Evolutionary conservation across 2,888 invertebrate species (phyloP).

Genomic region (Macaria notata): DNA sequence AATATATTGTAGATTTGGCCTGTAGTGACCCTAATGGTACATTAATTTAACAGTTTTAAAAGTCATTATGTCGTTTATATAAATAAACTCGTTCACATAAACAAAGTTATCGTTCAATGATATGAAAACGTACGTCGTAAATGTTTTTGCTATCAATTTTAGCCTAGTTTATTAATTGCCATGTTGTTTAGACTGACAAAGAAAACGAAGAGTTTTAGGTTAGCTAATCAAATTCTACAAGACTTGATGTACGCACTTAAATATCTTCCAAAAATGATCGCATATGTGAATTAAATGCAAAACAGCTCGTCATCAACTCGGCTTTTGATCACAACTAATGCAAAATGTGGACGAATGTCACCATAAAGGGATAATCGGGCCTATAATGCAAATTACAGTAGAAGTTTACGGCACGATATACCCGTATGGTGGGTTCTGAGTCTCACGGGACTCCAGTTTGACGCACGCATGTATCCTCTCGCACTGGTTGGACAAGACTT

Average conservation of each 20-base stretch:
- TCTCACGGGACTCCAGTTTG: conserved; percentile 58
- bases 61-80: conserved; percentile 3
- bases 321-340: too few species aligned
- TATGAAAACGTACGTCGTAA: conserved; percentile 19
- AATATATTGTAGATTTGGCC: conserved; percentile 5
- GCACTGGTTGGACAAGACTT: conserved; percentile 55
- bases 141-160: conserved; percentile 17
- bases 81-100: conserved; percentile 7
- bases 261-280: too few species aligned
- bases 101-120: conserved; percentile 23
- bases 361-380: conserved; percentile 11
- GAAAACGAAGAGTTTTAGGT: too few species aligned
- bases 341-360: neutral
- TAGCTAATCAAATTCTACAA: too few species aligned
- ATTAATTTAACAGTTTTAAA: conserved; percentile 8
- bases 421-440: conserved; percentile 50
- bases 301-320: too few species aligned
- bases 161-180: conserved; percentile 2
- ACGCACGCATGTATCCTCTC: conserved; percentile 57
- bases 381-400: conserved; percentile 24
- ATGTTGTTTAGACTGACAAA: too few species aligned
- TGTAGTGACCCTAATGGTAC: conserved; percentile 1
- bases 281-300: too few species aligned
- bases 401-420: conserved; percentile 34
- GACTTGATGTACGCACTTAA: too few species aligned